A percentile compares a stretch with the other conserved stretches of the same genome.
Evolutionary conservation across 1,140 invertebrate species (phyloP).

Genomic region (Cyrtorhinus lividipennis): DNA sequence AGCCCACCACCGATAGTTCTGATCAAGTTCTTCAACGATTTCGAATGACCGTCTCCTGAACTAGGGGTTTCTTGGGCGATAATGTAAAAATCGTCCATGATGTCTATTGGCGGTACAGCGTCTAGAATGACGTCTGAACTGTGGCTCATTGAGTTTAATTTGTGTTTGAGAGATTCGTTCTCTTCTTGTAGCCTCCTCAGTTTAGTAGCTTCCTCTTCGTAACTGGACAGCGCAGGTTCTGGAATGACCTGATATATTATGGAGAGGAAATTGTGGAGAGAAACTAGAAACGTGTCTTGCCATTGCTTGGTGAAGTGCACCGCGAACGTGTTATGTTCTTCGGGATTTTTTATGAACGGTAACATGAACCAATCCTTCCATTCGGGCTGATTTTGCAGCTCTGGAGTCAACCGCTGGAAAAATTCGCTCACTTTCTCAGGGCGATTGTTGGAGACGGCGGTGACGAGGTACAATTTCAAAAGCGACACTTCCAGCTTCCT

Average conservation of each 20-base stretch:
- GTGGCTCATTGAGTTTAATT: constrained; percentile 32
- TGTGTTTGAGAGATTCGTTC: constrained; percentile 51
- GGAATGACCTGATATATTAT: constrained; percentile 78
- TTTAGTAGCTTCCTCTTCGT: constrained; percentile 66
- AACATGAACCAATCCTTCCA: constrained; percentile 97
- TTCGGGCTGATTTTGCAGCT: constrained; percentile 74
- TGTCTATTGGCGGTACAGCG: constrained; percentile 49
- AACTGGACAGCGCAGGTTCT: constrained; percentile 65
- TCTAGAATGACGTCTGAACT: constrained; percentile 26
- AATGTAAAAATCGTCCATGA: constrained; percentile 85
- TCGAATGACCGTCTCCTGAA: constrained; percentile 33
- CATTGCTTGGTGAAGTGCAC: constrained; percentile 84
- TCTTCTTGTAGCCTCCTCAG: constrained; percentile 71
- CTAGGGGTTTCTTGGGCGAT: constrained; percentile 53
- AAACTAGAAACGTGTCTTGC: constrained; percentile 89
- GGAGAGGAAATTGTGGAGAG: constrained; percentile 84
- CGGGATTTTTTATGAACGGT: constrained; percentile 78
- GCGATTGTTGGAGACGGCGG: constrained; percentile 63
- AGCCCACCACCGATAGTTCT: constrained; percentile 56
- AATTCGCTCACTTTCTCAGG: constrained; percentile 79
- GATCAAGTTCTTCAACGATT: constrained; percentile 57
- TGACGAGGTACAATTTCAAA: constrained; percentile 78
- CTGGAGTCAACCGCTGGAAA: constrained; percentile 71
- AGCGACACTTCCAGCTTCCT: constrained; percentile 79
- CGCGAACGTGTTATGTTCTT: constrained; percentile 74